Base-by-base conservation (phyloP, 2,888 invertebrate genomes). In the Clistopyga incitator region DNA sequence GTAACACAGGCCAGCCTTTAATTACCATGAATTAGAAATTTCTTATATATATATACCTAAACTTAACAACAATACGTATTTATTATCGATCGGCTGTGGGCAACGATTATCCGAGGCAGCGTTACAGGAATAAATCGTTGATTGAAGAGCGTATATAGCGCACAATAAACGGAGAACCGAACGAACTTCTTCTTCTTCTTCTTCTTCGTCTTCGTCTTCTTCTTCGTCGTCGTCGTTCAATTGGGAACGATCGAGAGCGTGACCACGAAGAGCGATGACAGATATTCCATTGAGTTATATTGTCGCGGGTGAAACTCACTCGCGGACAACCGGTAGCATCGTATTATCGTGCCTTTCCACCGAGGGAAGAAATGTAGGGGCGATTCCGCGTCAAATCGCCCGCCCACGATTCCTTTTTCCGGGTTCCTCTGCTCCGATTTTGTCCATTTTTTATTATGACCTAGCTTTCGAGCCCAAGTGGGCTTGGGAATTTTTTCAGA, bases 161-260 rank as follows among this genome's bases (percentile, higher is more conserved):
- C 54, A 38, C 68, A 29, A 70, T 65, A 78, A 84, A 78, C 50
- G 68, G 38, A 61, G 38, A 64, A 52, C 47, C 65, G 23, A 54
- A 47, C 18, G 23, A 34, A 65, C 65, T 42, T 75, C 34, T 76
- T 50, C n/a, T n/a, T n/a, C n/a, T n/a, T n/a, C n/a, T n/a, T n/a
- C n/a, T n/a, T n/a, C n/a, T n/a, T n/a, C n/a, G n/a, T n/a, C n/a
- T n/a, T n/a, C n/a, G n/a, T n/a, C n/a, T n/a, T n/a, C n/a, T n/a
- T n/a, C n/a, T n/a, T n/a, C n/a, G n/a, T n/a, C n/a, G n/a, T n/a
- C n/a, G n/a, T n/a, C 54, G 68, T 79, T 78, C 71, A 81, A 83
- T 85, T 76, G 80, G 34, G 65, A 81, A 81, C 67, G 75, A 85
- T 84, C 64, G 84, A 85, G 85, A 85, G 85, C 85, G 84, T 85